A percentile compares a stretch with the other conserved stretches of the same genome.
phyloP scores from a whole-genome alignment of 2,113 vertebrate genomes.

The Elephas maximus region DNA sequence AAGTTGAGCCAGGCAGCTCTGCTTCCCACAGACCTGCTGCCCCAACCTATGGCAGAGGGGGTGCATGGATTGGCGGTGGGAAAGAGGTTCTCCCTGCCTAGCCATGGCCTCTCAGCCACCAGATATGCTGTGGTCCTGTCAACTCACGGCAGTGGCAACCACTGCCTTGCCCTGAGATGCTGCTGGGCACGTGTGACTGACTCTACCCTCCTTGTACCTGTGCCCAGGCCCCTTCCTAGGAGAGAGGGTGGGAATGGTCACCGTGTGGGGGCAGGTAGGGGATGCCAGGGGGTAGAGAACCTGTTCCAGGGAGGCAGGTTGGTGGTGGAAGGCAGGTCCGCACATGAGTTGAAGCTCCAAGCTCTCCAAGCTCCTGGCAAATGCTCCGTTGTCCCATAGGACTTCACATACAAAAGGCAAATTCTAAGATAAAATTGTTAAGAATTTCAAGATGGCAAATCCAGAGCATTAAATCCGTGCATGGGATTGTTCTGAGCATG shows the following conservation, averaged over 20 bases:
- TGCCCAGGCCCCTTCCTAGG: neutral
- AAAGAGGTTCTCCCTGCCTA: neutral
- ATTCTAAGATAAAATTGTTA: neutral
- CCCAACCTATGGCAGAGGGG: neutral
- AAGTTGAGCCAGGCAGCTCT: neutral
- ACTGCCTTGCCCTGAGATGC: accelerated
- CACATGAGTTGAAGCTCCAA: neutral
- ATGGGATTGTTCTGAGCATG: neutral
- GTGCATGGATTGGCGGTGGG: neutral
- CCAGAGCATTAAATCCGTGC: neutral
- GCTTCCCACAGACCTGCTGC: no score
- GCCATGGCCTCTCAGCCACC: neutral
- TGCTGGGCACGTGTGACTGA: neutral
- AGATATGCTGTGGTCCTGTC: neutral
- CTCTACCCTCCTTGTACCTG: neutral
- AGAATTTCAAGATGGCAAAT: neutral
- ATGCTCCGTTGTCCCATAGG: neutral
- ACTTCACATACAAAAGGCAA: neutral
- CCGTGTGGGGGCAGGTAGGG: neutral
- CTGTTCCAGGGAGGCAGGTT: neutral
- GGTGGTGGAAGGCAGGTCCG: neutral
- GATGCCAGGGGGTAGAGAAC: neutral
- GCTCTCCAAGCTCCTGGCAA: neutral
- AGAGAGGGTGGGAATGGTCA: neutral
- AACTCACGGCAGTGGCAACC: neutral